These are phyloP conservation scores for Puntigrus tetrazona DNA, from an alignment of 2,113 vertebrate species.

Conservation along the genomic window DNA sequence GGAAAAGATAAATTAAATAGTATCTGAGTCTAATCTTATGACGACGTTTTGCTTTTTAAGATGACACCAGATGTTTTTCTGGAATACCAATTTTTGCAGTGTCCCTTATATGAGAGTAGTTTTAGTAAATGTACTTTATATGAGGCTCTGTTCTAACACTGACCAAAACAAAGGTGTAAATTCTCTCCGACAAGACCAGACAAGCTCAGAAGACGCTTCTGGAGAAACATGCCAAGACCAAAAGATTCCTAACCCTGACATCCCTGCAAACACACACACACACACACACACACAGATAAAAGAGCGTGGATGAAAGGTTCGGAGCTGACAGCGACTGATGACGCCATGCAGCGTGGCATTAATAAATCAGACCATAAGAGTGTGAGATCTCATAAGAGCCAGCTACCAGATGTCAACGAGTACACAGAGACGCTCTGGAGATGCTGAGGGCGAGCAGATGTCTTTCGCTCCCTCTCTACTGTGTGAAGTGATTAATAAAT, in stretches of 20 bases:
- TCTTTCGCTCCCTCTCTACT: not conserved
- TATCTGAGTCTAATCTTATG: not conserved
- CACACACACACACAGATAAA: not conserved
- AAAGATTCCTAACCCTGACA: constrained; percentile 60
- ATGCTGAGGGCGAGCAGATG: not conserved
- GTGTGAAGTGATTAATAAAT: not conserved
- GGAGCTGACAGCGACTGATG: not conserved
- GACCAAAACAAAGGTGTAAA: constrained; percentile 60
- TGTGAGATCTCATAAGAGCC: constrained; percentile 18
- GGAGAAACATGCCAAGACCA: constrained; percentile 64
- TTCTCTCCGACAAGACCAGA: constrained; percentile 62
- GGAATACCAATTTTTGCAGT: not conserved
- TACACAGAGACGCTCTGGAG: not conserved
- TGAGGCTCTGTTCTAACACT: constrained; percentile 35
- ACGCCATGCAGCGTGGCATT: constrained; percentile 7
- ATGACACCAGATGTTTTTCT: not conserved
- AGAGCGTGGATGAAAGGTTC: not conserved
- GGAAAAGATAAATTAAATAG: not conserved
- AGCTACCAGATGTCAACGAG: not conserved
- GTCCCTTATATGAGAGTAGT: not conserved
- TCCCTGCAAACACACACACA: not conserved
- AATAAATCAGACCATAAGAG: constrained; percentile 6
- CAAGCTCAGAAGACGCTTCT: constrained; percentile 58
- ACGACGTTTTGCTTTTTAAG: not conserved
- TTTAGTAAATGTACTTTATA: constrained; percentile 12